Conservation (phyloP, 2,888 invertebrate genomes). For the Aquatica leii region DNA sequence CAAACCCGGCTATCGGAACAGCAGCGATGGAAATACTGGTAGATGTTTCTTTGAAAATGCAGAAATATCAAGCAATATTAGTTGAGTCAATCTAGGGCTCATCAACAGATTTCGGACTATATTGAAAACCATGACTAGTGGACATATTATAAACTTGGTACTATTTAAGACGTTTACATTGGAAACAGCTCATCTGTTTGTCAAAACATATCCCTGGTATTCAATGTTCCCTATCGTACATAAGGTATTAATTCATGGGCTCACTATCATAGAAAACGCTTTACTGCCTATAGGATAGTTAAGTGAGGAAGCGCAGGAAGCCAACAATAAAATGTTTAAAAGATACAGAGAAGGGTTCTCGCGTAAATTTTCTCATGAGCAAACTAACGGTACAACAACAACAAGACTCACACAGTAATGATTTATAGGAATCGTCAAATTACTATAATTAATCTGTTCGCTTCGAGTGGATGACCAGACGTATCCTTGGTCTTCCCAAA, state of each 20-base stretch:
- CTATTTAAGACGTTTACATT: constrained; percentile 15
- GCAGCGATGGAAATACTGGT: constrained; percentile 39
- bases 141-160: neutral
- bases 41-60: constrained; percentile 45
- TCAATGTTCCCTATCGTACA: constrained; percentile 41
- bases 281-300: too few relatives aligned
- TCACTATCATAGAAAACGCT: too few relatives aligned
- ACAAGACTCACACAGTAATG: constrained; percentile 39
- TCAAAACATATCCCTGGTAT: constrained; percentile 39
- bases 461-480: too few relatives aligned
- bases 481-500: too few relatives aligned
- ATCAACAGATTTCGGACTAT: constrained; percentile 19
- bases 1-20: constrained; percentile 36
- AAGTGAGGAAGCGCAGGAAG: too few relatives aligned
- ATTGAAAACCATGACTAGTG: constrained; percentile 10
- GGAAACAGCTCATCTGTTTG: constrained; percentile 17
- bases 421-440: too few relatives aligned
- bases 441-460: too few relatives aligned
- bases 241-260: too few relatives aligned
- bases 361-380: too few relatives aligned
- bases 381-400: too few relatives aligned
- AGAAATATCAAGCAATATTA: constrained; percentile 11
- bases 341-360: too few relatives aligned
- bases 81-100: constrained; percentile 8
- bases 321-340: too few relatives aligned